Percentiles rank a stretch among this genome's conserved stretches.
These are phyloP conservation scores for Nothobranchius kuhntae DNA, from an alignment of 2,113 vertebrate species.

Conservation along the genomic window DNA sequence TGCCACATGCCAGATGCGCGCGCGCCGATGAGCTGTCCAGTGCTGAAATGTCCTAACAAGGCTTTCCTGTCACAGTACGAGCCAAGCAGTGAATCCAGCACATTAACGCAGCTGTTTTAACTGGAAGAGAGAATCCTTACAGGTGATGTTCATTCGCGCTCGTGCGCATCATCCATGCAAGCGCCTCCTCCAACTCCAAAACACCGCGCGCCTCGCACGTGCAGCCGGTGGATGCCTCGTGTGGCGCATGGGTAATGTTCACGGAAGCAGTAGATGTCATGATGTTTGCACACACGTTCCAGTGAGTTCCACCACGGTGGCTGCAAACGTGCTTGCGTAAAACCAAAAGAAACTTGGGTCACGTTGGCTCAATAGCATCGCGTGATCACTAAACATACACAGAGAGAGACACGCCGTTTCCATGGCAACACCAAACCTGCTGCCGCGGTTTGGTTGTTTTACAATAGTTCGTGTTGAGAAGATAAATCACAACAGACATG, in stretches of 20 bases:
- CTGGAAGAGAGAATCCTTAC: constrained; percentile 18
- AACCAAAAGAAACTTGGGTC: not conserved
- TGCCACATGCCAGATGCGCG: constrained; percentile 18
- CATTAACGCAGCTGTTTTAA: not conserved
- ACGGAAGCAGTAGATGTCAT: constrained; percentile 33
- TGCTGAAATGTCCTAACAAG: constrained; percentile 75
- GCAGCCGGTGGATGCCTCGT: constrained; percentile 62
- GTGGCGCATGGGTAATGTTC: constrained; percentile 66
- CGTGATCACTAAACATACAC: no score
- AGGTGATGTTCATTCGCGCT: constrained; percentile 39
- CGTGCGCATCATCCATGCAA: constrained; percentile 57
- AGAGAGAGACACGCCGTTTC: constrained; percentile 14
- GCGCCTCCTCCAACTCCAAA: constrained; percentile 40
- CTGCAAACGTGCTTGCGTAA: not conserved
- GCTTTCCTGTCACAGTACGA: not conserved
- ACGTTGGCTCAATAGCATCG: no score
- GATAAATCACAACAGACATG: no score
- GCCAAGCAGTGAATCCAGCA: not conserved
- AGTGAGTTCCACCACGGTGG: not conserved
- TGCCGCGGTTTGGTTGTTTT: no score
- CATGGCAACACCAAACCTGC: constrained; percentile 62
- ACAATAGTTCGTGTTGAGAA: no score
- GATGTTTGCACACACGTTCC: constrained; percentile 12
- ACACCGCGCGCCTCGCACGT: constrained; percentile 65
- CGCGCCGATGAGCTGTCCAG: constrained; percentile 77